phyloP scores from a whole-genome alignment of 2,797 vertebrate genomes.

The Sebastes taczanowskii region DNA sequence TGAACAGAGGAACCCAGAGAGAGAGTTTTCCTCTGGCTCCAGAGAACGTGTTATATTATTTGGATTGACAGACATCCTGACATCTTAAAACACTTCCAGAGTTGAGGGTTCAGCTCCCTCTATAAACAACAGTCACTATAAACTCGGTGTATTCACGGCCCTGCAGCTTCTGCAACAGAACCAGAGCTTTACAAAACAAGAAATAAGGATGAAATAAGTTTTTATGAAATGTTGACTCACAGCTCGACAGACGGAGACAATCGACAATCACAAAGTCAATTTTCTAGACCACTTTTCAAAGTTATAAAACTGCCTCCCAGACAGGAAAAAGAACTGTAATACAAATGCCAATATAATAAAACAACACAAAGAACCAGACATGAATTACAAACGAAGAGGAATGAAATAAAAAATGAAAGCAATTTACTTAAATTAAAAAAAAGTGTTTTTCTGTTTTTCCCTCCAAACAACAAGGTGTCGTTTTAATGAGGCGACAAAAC shows the following conservation, averaged over 20 bases:
- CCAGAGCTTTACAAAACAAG: background rate
- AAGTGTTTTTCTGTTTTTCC: background rate
- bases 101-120: background rate
- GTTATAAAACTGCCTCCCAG: background rate
- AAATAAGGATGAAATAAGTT: background rate
- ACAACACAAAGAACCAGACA: background rate
- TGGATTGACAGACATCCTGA: background rate
- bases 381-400: background rate
- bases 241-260: background rate
- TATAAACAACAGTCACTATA: background rate
- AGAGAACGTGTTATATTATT: background rate
- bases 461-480: conserved; percentile 1
- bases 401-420: background rate
- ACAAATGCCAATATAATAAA: conserved; percentile 8
- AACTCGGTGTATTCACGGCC: background rate
- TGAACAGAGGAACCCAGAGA: background rate
- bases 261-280: conserved; percentile 34
- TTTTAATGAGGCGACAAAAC: conserved; percentile 35
- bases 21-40: background rate
- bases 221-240: background rate
- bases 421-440: conserved; percentile 11
- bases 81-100: background rate
- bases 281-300: background rate
- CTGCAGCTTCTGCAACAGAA: background rate
- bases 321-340: conserved; percentile 2